Evolutionary conservation across 2,888 invertebrate genomes (phyloP).

Genomic region (Podotricha telesiphe): DNA sequence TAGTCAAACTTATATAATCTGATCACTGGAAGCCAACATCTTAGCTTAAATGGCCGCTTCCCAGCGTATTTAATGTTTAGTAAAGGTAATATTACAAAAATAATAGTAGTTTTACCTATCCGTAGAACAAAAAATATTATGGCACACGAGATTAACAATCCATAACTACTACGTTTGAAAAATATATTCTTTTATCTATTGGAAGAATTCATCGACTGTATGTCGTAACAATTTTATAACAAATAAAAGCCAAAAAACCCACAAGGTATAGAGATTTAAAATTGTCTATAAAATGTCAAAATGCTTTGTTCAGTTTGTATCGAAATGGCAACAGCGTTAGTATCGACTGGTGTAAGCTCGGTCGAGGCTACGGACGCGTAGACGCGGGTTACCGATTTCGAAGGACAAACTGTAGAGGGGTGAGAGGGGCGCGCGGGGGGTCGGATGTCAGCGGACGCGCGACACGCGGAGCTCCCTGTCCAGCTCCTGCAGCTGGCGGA

Average conservation of each 20-base stretch:
- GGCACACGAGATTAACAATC: constrained; percentile 60
- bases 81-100: constrained; percentile 51
- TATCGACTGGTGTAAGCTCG: constrained; percentile 60
- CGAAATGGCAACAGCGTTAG: constrained; percentile 26
- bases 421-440: constrained; percentile 51
- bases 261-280: constrained; percentile 26
- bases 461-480: constrained; percentile 84
- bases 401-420: constrained; percentile 59
- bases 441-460: constrained; percentile 75
- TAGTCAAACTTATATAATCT: constrained; percentile 55
- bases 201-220: constrained; percentile 9
- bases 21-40: constrained; percentile 39
- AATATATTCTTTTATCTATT: constrained; percentile 28
- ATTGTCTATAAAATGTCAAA: constrained; percentile 28
- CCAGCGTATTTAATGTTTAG: constrained; percentile 48
- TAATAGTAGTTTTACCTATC: constrained; percentile 48
- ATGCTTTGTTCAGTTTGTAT: constrained; percentile 30
- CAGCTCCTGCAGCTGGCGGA: constrained; percentile 89
- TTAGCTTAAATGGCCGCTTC: constrained; percentile 36
- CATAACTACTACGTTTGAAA: constrained; percentile 26
- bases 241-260: constrained; percentile 9
- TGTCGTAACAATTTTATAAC: constrained; percentile 19
- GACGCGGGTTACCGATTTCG: constrained; percentile 53
- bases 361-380: constrained; percentile 70
- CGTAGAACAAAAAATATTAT: constrained; percentile 57